A percentile compares a stretch with the other conserved stretches of the same genome.
phyloP scores from a whole-genome alignment of 1,140 invertebrate species.

The Campoletis sonorensis region DNA sequence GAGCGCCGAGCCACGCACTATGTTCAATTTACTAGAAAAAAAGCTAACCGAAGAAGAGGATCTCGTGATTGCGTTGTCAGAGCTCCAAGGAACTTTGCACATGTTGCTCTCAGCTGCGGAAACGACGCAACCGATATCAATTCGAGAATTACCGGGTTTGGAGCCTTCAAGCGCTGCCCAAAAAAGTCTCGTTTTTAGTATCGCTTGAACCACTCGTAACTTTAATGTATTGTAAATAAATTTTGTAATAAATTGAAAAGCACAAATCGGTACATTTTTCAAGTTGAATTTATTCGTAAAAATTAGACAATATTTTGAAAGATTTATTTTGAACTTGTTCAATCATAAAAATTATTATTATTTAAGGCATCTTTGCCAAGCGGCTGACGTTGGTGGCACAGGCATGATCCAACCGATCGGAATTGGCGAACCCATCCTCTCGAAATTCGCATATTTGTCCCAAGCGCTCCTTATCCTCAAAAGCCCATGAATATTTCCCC shows the following conservation, averaged over 20 bases:
- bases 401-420: slow-evolving; percentile 79
- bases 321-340: neutral
- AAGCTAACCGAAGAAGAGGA: slow-evolving; percentile 83
- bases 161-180: slow-evolving; percentile 79
- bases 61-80: slow-evolving; percentile 79
- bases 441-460: slow-evolving; percentile 75
- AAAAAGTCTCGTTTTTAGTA: slow-evolving; percentile 80
- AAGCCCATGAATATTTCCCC: slow-evolving; percentile 70
- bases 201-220: slow-evolving; percentile 56
- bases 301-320: neutral
- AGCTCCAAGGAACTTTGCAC: slow-evolving; percentile 83
- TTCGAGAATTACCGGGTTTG: slow-evolving; percentile 71
- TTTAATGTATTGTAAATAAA: neutral
- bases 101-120: slow-evolving; percentile 81
- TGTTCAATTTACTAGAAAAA: slow-evolving; percentile 79
- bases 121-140: slow-evolving; percentile 60
- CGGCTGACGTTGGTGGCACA: slow-evolving; percentile 64
- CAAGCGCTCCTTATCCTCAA: slow-evolving; percentile 75
- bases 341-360: slow-evolving; percentile 53
- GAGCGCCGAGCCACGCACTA: slow-evolving; percentile 78
- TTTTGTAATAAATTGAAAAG: neutral
- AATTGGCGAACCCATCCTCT: slow-evolving; percentile 71
- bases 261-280: neutral
- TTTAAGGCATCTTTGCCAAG: slow-evolving; percentile 72
- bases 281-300: slow-evolving; percentile 9